Evolutionary conservation across 2,113 vertebrate genomes (phyloP).

Genomic region (Nettapus auritus): DNA sequence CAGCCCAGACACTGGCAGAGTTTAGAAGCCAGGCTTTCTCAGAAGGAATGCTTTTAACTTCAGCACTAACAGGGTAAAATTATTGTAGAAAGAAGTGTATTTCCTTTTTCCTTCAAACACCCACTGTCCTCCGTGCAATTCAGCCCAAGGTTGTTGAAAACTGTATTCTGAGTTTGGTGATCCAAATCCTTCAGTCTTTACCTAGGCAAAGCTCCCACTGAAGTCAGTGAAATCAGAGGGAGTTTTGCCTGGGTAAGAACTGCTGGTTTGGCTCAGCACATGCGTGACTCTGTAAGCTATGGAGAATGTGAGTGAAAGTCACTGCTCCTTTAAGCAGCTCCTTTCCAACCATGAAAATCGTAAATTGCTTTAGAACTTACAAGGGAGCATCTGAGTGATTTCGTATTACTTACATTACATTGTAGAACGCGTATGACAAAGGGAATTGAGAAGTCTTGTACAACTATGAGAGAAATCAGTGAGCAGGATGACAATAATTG

Average conservation of each 20-base stretch:
- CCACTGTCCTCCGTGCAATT: background rate
- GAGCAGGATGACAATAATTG: background rate
- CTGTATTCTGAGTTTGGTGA: slow-evolving; percentile 13
- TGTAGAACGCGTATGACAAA: rapidly evolving
- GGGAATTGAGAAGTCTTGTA: background rate
- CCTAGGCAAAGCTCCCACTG: slow-evolving; percentile 40
- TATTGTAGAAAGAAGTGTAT: slow-evolving; percentile 10
- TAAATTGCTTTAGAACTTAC: background rate
- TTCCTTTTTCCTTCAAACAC: slow-evolving; percentile 54
- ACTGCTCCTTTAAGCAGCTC: background rate
- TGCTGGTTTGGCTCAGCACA: background rate
- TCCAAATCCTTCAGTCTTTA: slow-evolving; percentile 62
- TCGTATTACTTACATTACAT: background rate
- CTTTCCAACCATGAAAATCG: background rate
- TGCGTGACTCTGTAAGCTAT: background rate
- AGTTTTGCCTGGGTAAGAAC: slow-evolving; percentile 29
- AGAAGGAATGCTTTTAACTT: slow-evolving; percentile 66
- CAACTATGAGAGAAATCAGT: background rate
- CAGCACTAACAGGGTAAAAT: slow-evolving; percentile 49
- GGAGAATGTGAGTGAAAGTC: background rate
- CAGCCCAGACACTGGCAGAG: slow-evolving; percentile 38
- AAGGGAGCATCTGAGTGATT: background rate
- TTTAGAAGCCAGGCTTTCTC: slow-evolving; percentile 30
- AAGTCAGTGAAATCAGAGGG: slow-evolving; percentile 39
- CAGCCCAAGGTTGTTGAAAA: slow-evolving; percentile 47